phyloP scores from a whole-genome alignment of 1,140 invertebrate species.

The Homalodisca vitripennis region DNA sequence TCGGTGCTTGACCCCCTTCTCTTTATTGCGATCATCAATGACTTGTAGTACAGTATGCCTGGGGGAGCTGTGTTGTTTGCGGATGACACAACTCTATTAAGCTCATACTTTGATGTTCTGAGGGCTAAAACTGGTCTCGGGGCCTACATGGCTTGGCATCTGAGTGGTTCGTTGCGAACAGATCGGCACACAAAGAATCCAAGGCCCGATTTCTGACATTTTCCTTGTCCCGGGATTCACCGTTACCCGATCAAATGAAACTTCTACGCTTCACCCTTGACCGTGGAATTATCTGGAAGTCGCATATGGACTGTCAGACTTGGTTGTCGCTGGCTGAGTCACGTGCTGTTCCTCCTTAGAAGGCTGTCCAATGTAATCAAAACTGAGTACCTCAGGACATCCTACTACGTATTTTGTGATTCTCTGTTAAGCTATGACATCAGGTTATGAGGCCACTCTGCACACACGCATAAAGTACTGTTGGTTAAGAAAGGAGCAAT shows the following conservation, averaged over 20 bases:
- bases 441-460: background rate
- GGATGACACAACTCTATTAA: background rate
- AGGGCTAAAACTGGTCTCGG: background rate
- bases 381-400: background rate
- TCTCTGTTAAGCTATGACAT: background rate
- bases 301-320: background rate
- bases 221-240: too few relatives aligned
- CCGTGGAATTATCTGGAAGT: background rate
- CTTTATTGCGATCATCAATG: too few relatives aligned
- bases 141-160: background rate
- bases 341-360: background rate
- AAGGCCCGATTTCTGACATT: too few relatives aligned
- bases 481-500: background rate
- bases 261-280: background rate
- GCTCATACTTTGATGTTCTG: background rate
- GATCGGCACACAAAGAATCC: background rate
- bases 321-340: background rate
- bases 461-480: too few relatives aligned
- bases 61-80: background rate
- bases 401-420: background rate
- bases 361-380: background rate
- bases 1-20: too few relatives aligned
- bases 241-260: too few relatives aligned
- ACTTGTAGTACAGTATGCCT: too few relatives aligned
- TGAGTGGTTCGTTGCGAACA: background rate